Conservation (phyloP, 2,888 invertebrate genomes). For the Pollenia angustigena region DNA sequence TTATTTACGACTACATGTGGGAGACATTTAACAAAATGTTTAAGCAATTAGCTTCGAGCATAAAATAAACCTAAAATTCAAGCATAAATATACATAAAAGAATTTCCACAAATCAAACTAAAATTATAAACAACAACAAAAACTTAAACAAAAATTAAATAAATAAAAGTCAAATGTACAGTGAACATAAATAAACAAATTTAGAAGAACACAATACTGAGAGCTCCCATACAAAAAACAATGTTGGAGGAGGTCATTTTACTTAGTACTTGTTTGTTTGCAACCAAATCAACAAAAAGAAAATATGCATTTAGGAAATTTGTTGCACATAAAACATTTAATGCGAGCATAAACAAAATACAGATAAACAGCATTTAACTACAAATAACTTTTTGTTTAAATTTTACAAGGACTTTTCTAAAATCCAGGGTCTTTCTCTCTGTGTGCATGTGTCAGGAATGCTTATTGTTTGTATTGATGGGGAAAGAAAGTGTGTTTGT, state of each 20-base stretch:
- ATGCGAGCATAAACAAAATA: conserved; percentile 40
- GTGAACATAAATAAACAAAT: conserved; percentile 33
- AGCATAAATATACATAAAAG: not conserved
- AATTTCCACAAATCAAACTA: conserved; percentile 39
- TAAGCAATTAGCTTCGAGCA: conserved; percentile 39
- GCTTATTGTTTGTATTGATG: conserved; percentile 22
- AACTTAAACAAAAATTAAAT: conserved; percentile 1
- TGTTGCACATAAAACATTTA: conserved; percentile 51
- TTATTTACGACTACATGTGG: not conserved
- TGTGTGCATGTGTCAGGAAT: conserved; percentile 14
- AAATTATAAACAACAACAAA: conserved; percentile 26
- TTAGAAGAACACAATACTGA: not conserved
- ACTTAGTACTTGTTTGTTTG: conserved; percentile 15
- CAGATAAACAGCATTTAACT: conserved; percentile 47
- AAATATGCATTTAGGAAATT: conserved; percentile 41
- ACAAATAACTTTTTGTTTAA: not conserved
- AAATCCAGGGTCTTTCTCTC: not conserved
- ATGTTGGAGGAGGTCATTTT: conserved; percentile 69
- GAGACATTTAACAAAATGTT: conserved; percentile 39
- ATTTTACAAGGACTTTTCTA: conserved; percentile 1
- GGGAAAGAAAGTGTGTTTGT: not conserved
- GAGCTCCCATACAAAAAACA: not conserved
- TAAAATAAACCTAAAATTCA: conserved; percentile 13
- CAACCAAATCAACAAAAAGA: conserved; percentile 14
- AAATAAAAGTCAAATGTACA: conserved; percentile 48